These are phyloP conservation scores for Temnothorax rugatulus DNA, from an alignment of 2,888 invertebrate species.

Conservation along the genomic window DNA sequence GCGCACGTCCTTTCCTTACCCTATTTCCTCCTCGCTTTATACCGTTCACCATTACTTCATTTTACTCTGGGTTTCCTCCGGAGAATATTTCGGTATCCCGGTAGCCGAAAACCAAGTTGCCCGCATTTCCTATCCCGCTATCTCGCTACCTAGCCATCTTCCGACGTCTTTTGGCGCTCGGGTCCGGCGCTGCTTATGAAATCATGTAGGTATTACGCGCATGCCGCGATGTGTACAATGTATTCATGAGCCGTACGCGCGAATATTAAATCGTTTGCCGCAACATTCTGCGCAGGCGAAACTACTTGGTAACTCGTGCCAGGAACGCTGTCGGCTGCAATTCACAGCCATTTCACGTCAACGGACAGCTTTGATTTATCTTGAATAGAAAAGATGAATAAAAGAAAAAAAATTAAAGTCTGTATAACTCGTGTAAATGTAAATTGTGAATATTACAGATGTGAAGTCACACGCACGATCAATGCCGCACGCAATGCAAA, in stretches of 20 bases:
- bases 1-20: constrained; percentile 5
- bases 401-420: not conserved
- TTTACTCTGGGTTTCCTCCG: constrained; percentile 54
- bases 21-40: constrained; percentile 23
- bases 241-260: constrained; percentile 57
- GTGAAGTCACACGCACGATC: not conserved
- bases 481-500: not conserved
- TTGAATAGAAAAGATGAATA: not conserved
- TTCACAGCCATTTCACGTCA: not conserved
- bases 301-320: constrained; percentile 12
- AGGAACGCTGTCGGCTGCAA: constrained; percentile 1
- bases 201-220: constrained; percentile 57
- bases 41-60: constrained; percentile 52
- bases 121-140: constrained; percentile 23
- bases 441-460: not conserved
- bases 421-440: not conserved
- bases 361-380: not conserved
- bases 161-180: constrained; percentile 5
- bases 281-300: constrained; percentile 45
- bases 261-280: constrained; percentile 66
- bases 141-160: constrained; percentile 19
- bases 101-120: constrained; percentile 54
- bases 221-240: constrained; percentile 44
- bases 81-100: constrained; percentile 56
- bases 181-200: constrained; percentile 43